phyloP scores from a whole-genome alignment of 2,888 invertebrate species.

The Glomeris marginata region DNA sequence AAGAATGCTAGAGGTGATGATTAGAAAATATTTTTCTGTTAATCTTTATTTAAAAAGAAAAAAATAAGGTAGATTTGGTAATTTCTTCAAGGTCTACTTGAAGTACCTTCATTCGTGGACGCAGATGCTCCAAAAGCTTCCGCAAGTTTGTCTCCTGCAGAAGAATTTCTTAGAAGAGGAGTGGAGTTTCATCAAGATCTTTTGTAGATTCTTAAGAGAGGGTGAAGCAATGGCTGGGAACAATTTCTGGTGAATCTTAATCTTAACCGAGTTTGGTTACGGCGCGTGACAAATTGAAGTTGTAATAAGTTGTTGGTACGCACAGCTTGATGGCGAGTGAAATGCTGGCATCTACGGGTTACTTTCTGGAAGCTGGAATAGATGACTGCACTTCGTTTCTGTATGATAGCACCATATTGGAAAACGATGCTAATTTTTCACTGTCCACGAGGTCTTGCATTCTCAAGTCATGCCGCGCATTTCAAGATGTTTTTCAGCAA shows the following conservation, averaged over 20 bases:
- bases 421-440: conserved; percentile 10
- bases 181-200: conserved; percentile 68
- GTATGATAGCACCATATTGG: conserved; percentile 22
- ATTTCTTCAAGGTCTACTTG: conserved; percentile 53
- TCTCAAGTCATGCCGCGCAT: conserved; percentile 53
- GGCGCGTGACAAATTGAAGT: neutral
- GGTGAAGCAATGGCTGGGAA: conserved; percentile 57
- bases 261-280: neutral
- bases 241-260: conserved; percentile 49
- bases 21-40: neutral
- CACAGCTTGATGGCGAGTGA: conserved; percentile 37
- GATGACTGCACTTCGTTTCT: conserved; percentile 28
- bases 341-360: conserved; percentile 37
- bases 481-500: conserved; percentile 61
- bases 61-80: neutral
- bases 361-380: conserved; percentile 34
- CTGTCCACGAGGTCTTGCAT: conserved; percentile 35
- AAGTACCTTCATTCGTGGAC: conserved; percentile 76
- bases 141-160: conserved; percentile 27
- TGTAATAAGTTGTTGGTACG: conserved; percentile 15
- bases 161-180: conserved; percentile 71
- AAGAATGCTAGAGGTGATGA: conserved; percentile 48
- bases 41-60: neutral
- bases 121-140: conserved; percentile 35
- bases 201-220: conserved; percentile 58